Percentiles rank a stretch among this genome's conserved stretches.
These are phyloP conservation scores for Aplochiton taeniatus DNA, from an alignment of 2,797 vertebrate genomes.

Conservation along the genomic window DNA sequence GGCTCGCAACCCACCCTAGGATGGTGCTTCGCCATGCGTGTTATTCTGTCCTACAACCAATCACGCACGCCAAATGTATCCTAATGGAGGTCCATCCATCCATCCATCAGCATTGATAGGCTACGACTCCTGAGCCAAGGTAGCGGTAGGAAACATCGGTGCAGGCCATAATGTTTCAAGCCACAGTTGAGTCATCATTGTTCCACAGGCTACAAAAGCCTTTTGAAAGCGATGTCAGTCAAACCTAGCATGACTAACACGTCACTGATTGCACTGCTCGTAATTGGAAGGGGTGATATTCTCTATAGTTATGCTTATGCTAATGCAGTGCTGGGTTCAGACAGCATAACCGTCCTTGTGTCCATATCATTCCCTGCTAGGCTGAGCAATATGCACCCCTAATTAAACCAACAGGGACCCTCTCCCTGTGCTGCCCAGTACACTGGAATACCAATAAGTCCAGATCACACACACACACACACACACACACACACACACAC, in stretches of 20 bases:
- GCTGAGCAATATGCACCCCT: slow-evolving; percentile 20
- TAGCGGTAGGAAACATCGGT: no score
- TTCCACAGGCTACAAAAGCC: neutral
- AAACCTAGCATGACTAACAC: neutral
- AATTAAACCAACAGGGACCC: slow-evolving; percentile 59
- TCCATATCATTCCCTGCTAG: neutral
- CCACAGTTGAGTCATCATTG: neutral
- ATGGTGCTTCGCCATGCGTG: no score
- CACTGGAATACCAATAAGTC: slow-evolving; percentile 45
- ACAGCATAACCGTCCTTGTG: neutral
- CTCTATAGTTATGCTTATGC: neutral
- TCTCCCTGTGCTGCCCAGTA: slow-evolving; percentile 20
- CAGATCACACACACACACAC: neutral
- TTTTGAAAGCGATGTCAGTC: neutral
- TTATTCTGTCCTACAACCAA: no score
- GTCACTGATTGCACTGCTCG: neutral
- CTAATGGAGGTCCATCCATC: no score
- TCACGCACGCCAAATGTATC: no score
- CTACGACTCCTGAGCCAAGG: no score
- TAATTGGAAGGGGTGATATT: neutral
- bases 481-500: neutral
- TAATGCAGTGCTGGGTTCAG: neutral
- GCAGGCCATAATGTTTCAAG: no score
- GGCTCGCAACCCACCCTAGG: neutral
- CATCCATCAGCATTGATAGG: no score